Evolutionary conservation across 2,888 invertebrate species (phyloP), one percentile per base, ranked within the genome.

Genomic region (Latrodectus elegans): DNA sequence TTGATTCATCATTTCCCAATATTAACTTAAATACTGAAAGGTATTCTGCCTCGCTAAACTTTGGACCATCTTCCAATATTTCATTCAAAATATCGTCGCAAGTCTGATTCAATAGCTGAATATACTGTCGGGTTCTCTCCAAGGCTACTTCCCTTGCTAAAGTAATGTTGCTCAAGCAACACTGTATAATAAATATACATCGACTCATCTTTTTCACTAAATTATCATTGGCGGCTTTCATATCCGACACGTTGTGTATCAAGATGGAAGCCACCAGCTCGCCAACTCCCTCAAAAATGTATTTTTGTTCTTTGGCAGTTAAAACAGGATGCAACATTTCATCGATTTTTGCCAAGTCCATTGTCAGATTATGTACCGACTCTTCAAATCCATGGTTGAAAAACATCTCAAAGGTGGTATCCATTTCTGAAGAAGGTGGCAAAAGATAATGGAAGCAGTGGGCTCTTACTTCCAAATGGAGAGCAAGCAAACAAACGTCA

Each of bases 381-480:
- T 94, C 94, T 93, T 95, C 95, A 10, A 95, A 95, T 80, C 96
- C 96, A 89, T 96, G 94, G 76, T 95, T 94, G 92, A 95, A 95
- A 90, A 95, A 94, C 87, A 94, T 94, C 67, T 92, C 92, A 49
- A 91, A 92, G 90, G 90, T 90, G 1, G 88, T 60, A 22, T 85
- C 92, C 90, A 92, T 92, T 87, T 92, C 92, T 26, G 93, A 93
- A 6, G 38, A 38, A 65, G 94, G 92, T 4, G 95, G 94, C 86
- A 95, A 94, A 90, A 99, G 93, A 93, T 97, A 97, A 93, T 97
- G 97, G 93, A 99, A 98, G 92, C 98, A 99, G 92, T 98, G 97
- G 71, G 99, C 97, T 85, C 98, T 94, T 88, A 96, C 94, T 94
- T 99, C 99, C 90, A 99, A 94, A 93, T 99, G 98, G 80, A 99